Percentiles rank a stretch among this genome's conserved stretches.
phyloP scores from a whole-genome alignment of 2,797 vertebrate genomes.

The Enteromius viviparus region DNA sequence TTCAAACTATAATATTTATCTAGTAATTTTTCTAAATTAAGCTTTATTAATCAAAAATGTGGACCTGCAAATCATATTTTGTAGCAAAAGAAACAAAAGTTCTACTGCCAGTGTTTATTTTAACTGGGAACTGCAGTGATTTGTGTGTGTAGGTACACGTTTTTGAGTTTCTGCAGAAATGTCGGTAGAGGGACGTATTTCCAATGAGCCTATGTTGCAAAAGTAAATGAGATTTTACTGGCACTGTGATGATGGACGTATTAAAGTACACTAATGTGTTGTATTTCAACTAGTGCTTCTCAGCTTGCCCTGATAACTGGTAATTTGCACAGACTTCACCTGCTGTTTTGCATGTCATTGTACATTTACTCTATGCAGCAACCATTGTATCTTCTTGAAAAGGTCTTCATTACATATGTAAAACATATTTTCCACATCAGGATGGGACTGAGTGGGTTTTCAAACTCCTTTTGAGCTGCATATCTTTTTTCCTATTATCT shows the following conservation, averaged over 20 bases:
- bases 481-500: conserved; percentile 32
- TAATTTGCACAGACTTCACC: not conserved
- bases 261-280: not conserved
- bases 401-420: conserved; percentile 6
- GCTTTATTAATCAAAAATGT: too few relatives aligned
- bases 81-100: too few relatives aligned
- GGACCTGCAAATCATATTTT: too few relatives aligned
- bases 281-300: not conserved
- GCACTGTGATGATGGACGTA: not conserved
- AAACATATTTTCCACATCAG: conserved; percentile 19
- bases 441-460: conserved; percentile 14
- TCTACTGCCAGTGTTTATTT: too few relatives aligned
- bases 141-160: too few relatives aligned
- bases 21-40: too few relatives aligned
- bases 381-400: not conserved
- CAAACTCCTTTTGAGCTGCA: conserved; percentile 23
- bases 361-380: not conserved
- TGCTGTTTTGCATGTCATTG: not conserved
- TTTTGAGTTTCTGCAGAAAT: too few relatives aligned
- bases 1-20: too few relatives aligned
- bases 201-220: not conserved
- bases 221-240: not conserved
- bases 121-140: too few relatives aligned
- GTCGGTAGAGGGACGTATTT: too few relatives aligned
- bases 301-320: not conserved